Base-by-base conservation (phyloP, 2,888 invertebrate genomes). In the Gibbula magus region DNA sequence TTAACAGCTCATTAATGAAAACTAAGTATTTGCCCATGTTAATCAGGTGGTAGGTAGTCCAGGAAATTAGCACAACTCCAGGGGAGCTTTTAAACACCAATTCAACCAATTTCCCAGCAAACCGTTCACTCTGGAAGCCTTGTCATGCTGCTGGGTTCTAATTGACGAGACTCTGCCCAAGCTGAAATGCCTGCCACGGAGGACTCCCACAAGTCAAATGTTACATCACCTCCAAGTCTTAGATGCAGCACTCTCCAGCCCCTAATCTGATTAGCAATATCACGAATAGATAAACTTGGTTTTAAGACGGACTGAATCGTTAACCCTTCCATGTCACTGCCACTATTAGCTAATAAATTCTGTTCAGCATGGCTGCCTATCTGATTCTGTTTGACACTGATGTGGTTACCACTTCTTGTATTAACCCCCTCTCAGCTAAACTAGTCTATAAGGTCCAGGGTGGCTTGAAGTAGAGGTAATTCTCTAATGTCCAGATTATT, bases 21-120 rank as follows among this genome's bases (percentile, higher is more conserved):
- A 25, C 61, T 61, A 61, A 61, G 61, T 61, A 61, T 61, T 61
- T 61, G 29, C 61, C 61, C 61, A 61, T 61, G 29, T n/a, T 61
- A 18, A 61, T 61, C 61, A 61, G 61, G 13, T 61, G 61, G 61
- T 61, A 61, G 29, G 29, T 29, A 29, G 25, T 29, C 25, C 61
- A 16, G 29, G 25, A 61, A 61, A 22, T 61, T 61, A 61, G 29
- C 10, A n/a, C 25, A 25, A 61, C 61, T 8, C 29, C 29, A 29
- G 29, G 10, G 61, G 25, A 22, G 61, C 61, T 61, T 61, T 61
- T 61, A 61, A 61, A 61, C 61, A 8, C 16, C 29, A 61, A 61
- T 61, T 61, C 61, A 20, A 25, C 25, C 61, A 61, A 61, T 61
- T 61, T 61, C 61, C 61, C 29, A 29, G 61, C 29, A 13, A 29